phyloP scores from a whole-genome alignment of 2,797 vertebrate species.

The Sebastes oblongus region DNA sequence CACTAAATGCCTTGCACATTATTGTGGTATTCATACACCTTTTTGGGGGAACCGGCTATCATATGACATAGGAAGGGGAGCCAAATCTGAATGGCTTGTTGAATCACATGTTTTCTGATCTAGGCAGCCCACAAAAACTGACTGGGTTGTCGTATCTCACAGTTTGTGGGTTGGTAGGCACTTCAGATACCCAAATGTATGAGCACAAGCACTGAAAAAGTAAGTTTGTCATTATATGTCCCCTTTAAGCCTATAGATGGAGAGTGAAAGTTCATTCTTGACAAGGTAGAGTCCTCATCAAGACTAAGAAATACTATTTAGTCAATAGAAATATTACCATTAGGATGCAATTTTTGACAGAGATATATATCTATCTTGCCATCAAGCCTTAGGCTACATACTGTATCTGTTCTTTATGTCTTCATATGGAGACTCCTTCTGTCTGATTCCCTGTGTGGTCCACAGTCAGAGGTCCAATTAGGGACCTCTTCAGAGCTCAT shows the following conservation, averaged over 20 bases:
- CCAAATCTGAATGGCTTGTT: too few species aligned
- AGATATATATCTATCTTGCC: slow-evolving; percentile 13
- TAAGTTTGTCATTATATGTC: too few species aligned
- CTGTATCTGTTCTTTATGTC: slow-evolving; percentile 27
- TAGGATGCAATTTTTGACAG: not conserved
- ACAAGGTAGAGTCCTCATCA: not conserved
- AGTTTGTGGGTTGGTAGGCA: too few species aligned
- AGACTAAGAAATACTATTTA: not conserved
- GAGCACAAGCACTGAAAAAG: too few species aligned
- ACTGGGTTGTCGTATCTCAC: too few species aligned
- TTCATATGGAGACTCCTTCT: slow-evolving; percentile 36
- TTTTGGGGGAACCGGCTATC: too few species aligned
- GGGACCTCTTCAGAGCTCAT: slow-evolving; percentile 74
- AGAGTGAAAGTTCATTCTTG: not conserved
- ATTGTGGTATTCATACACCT: too few species aligned
- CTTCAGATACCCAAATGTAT: too few species aligned
- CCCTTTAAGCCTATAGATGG: not conserved
- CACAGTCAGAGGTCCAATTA: slow-evolving; percentile 77
- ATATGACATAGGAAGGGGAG: too few species aligned
- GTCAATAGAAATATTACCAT: not conserved
- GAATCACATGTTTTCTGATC: too few species aligned
- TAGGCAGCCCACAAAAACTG: too few species aligned
- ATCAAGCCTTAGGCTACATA: slow-evolving; percentile 30
- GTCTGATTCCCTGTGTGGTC: slow-evolving; percentile 57
- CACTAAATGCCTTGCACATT: too few species aligned